Conservation (phyloP, 1,140 invertebrate species). For the Drosophila ambigua region DNA sequence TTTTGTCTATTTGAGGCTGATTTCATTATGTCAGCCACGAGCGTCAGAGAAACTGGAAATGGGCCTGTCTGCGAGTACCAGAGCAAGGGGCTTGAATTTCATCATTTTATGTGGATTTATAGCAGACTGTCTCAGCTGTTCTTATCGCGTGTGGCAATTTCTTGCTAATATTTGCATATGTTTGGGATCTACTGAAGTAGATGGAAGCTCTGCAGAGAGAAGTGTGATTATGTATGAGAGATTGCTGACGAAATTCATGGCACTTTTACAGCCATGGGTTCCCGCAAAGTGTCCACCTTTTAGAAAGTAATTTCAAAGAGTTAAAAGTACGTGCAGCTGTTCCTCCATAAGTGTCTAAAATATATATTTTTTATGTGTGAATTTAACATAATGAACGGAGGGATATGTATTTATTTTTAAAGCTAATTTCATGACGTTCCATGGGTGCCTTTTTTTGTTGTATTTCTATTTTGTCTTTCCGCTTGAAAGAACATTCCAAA, state of each 20-base stretch:
- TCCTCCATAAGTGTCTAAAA: no score
- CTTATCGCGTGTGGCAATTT: not conserved
- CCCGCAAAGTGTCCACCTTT: no score
- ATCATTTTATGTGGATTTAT: constrained; percentile 4
- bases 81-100: constrained; percentile 4
- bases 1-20: constrained; percentile 1
- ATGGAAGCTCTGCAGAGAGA: no score
- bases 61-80: no score
- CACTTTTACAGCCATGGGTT: no score
- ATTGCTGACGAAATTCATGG: no score
- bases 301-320: no score
- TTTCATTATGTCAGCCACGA: constrained; percentile 55
- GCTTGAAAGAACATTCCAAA: constrained; percentile 20
- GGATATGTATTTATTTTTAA: constrained; percentile 37
- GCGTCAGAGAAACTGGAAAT: not conserved
- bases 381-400: not conserved
- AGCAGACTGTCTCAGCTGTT: constrained; percentile 22
- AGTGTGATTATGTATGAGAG: no score
- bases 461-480: constrained; percentile 38
- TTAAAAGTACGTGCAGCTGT: no score
- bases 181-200: not conserved
- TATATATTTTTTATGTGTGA: not conserved
- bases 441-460: constrained; percentile 11
- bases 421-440: constrained; percentile 45
- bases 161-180: constrained; percentile 18